A percentile compares a stretch with the other conserved stretches of the same genome.
These are phyloP conservation scores for Anas georgica DNA, from an alignment of 2,797 vertebrate genomes.

Conservation along the genomic window DNA sequence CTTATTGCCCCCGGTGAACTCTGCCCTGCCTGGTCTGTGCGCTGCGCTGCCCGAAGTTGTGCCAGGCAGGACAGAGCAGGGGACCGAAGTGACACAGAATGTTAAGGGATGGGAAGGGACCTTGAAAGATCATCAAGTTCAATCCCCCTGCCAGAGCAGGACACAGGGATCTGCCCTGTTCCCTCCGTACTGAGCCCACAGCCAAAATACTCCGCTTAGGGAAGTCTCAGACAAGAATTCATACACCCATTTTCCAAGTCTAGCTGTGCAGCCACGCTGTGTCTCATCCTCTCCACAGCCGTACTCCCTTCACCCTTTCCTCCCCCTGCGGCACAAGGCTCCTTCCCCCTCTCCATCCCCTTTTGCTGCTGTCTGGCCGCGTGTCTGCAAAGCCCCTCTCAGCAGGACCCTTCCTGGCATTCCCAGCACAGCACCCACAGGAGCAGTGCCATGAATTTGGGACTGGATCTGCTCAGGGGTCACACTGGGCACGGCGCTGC, in stretches of 20 bases:
- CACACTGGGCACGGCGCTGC: rapidly evolving
- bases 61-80: rapidly evolving
- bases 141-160: too few species aligned
- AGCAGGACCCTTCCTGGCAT: rapidly evolving
- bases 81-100: rapidly evolving
- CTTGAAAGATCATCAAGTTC: not conserved
- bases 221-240: not conserved
- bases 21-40: not conserved
- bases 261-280: rapidly evolving
- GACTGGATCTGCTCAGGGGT: rapidly evolving
- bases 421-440: not conserved
- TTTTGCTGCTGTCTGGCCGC: not conserved
- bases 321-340: not conserved
- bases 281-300: not conserved
- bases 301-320: not conserved
- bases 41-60: rapidly evolving
- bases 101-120: too few species aligned
- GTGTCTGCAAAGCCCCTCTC: not conserved
- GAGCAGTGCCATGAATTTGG: rapidly evolving
- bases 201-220: not conserved
- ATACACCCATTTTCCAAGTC: not conserved
- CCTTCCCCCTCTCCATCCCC: not conserved
- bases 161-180: rapidly evolving
- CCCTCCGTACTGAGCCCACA: not conserved
- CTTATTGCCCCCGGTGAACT: not conserved